These are phyloP conservation scores for Coenonympha arcania DNA, from an alignment of 2,888 invertebrate species.

Conservation along the genomic window DNA sequence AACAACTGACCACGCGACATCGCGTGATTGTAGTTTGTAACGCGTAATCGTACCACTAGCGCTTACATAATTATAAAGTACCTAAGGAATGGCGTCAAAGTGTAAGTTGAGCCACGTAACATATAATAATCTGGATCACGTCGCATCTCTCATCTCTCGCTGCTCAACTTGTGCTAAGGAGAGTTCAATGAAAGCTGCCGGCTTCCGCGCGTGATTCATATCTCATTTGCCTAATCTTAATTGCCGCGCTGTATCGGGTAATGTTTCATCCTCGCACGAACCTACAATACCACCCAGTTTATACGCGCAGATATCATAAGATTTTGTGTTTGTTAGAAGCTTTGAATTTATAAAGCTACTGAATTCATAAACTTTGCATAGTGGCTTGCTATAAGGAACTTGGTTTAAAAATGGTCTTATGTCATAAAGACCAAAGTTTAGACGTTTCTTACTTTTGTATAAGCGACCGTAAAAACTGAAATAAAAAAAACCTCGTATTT, in stretches of 20 bases:
- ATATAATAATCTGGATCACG: constrained; percentile 16
- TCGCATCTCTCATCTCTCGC: constrained; percentile 6
- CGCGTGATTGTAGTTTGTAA: no score
- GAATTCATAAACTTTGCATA: neutral
- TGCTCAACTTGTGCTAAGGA: no score
- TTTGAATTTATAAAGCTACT: neutral
- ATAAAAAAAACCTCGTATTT: no score
- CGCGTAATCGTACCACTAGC: no score
- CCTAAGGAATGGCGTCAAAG: constrained; percentile 8
- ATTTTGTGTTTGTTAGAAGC: neutral
- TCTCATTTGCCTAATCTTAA: constrained; percentile 19
- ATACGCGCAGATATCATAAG: neutral
- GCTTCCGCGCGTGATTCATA: constrained; percentile 21
- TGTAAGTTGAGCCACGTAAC: constrained; percentile 9
- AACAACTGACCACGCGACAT: no score
- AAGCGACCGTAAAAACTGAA: no score
- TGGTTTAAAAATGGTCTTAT: no score
- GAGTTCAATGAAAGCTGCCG: constrained; percentile 18
- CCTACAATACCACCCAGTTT: no score
- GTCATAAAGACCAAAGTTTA: no score
- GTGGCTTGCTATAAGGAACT: no score
- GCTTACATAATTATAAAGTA: constrained; percentile 2
- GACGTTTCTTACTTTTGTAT: no score
- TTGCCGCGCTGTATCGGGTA: constrained; percentile 9
- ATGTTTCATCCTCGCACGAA: neutral